Conservation (phyloP, 2,888 invertebrate species). For the Zaprionus lineosus region DNA sequence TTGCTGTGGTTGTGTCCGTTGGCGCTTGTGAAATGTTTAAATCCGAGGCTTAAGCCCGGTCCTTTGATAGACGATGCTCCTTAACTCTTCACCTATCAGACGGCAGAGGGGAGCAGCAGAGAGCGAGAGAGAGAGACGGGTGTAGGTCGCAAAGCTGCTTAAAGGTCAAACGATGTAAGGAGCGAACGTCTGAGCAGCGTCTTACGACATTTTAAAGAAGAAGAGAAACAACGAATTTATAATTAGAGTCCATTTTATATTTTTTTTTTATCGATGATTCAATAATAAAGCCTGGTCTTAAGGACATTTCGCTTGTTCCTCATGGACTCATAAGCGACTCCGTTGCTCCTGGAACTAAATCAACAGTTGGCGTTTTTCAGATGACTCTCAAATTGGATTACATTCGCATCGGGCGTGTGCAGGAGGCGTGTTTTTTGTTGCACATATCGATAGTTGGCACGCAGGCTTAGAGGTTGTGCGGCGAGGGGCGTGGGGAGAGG, state of each 20-base stretch:
- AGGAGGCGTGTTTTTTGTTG: too few relatives aligned
- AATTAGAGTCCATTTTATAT: too few relatives aligned
- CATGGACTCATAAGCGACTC: constrained; percentile 6
- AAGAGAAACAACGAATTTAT: too few relatives aligned
- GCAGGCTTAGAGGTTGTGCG: too few relatives aligned
- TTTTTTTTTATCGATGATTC: too few relatives aligned
- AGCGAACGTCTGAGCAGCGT: background rate
- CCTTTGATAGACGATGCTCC: constrained; percentile 29
- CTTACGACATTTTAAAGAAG: too few relatives aligned
- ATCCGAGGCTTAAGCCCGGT: constrained; percentile 35
- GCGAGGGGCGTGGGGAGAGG: background rate
- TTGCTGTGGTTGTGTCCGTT: constrained; percentile 3
- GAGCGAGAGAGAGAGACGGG: background rate
- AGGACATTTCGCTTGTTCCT: background rate
- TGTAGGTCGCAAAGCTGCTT: constrained; percentile 37
- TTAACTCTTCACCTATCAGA: constrained; percentile 13
- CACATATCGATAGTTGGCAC: too few relatives aligned
- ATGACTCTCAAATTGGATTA: constrained; percentile 28
- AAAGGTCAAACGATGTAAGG: constrained; percentile 7
- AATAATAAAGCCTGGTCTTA: background rate
- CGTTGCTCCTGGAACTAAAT: constrained; percentile 2
- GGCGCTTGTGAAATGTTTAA: constrained; percentile 35
- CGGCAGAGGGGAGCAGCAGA: background rate
- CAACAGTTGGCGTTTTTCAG: constrained; percentile 22
- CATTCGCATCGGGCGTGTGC: background rate